Evolutionary conservation across 2,113 vertebrate species (phyloP), one percentile per base, ranked within the genome.

Genomic region (Bettongia penicillata): DNA sequence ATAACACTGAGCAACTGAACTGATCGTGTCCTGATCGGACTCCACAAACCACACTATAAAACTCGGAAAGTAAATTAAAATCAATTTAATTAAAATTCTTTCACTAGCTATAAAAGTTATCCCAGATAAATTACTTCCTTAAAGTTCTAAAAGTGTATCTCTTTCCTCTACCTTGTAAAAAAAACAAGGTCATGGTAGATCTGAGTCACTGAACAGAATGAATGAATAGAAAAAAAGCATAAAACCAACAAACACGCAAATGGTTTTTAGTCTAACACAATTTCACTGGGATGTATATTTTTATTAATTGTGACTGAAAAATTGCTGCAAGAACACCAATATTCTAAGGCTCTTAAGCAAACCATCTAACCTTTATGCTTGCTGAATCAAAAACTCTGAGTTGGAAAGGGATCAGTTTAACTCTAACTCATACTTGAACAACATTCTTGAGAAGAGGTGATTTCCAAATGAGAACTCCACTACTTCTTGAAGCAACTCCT

Each of bases 171-270:
- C n/a, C 28, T 93, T 55, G 92, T 90, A 90, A 95, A 97, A 47
- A 68, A 47, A 68, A 68, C 11, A 93, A 91, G 37, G 43, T 49
- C 14, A 95, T 51, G 91, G 37, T 91, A 61, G 96, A n/a, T 94
- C 95, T 95, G 90, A 37, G 51, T 61, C 53, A 61, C 47, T 93
- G 11, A 51, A 68, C 37, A 68, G 61, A 52, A 51, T 89, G 91
- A 95, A 92, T 90, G 93, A 95, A 93, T 61, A 94, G 26, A 92
- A 92, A 91, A 53, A 94, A 53, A 96, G 89, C 92, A 96, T 91
- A 94, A 90, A 89, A 92, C 37, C n/a, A 92, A 53, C 94, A 93
- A 97, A 93, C 37, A 51, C 49, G 31, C 53, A 95, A 77, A 91
- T n/a, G 95, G 48, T n/a, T 90, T 51, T 93, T 53, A 89, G 57